Conservation (phyloP, 2,888 invertebrate genomes). For the Meiosimyza platycephala region DNA sequence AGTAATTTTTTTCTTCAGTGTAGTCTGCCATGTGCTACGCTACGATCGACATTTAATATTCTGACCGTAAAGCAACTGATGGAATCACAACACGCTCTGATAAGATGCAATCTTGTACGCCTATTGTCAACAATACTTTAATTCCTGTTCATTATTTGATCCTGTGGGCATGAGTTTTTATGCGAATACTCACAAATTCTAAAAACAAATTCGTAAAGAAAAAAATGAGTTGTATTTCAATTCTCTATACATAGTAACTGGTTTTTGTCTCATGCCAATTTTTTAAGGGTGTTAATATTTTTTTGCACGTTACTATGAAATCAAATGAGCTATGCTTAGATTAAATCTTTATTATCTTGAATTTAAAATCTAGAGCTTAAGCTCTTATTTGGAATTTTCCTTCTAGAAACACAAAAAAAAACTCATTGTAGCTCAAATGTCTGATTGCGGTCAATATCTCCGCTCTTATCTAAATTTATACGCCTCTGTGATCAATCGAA, state of each 20-base stretch:
- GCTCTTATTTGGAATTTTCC: no score
- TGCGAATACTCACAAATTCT: conserved; percentile 2
- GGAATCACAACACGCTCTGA: conserved; percentile 34
- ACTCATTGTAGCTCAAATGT: no score
- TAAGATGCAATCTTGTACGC: conserved; percentile 37
- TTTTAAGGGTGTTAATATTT: conserved; percentile 8
- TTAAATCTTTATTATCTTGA: no score
- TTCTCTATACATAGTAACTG: no score
- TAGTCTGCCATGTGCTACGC: background rate
- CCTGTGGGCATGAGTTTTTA: background rate
- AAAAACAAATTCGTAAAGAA: background rate
- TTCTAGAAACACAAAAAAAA: no score
- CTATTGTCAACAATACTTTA: conserved; percentile 43
- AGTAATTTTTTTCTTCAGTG: background rate
- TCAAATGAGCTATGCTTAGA: background rate
- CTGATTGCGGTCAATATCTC: no score
- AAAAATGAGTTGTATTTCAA: background rate
- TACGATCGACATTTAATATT: conserved; percentile 23
- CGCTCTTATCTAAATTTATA: no score
- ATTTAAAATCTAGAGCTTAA: no score
- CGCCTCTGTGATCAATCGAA: no score
- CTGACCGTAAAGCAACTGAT: conserved; percentile 38
- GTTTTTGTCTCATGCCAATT: conserved; percentile 25
- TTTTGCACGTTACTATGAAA: conserved; percentile 22
- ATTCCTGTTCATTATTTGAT: conserved; percentile 28